These are phyloP conservation scores for Peromyscus polionotus DNA, from an alignment of 2,113 vertebrate genomes.

Conservation along the genomic window DNA sequence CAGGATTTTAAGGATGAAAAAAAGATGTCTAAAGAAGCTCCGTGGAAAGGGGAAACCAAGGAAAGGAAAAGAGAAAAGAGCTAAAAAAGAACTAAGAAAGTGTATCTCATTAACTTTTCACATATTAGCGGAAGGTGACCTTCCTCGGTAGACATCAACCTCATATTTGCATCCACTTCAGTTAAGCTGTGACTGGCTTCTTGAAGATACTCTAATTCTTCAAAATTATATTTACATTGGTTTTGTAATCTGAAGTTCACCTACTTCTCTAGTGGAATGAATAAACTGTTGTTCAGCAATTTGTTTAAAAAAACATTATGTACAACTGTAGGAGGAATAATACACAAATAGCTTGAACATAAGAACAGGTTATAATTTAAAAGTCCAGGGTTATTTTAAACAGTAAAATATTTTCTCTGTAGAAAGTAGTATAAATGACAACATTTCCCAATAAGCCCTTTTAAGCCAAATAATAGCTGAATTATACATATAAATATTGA, in stretches of 20 bases:
- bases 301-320: not conserved
- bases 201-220: slow-evolving; percentile 31
- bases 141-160: not conserved
- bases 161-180: not conserved
- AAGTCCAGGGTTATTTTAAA: too few relatives aligned
- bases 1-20: slow-evolving; percentile 98
- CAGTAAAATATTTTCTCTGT: too few relatives aligned
- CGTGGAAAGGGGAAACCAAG: slow-evolving; percentile 96
- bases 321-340: too few relatives aligned
- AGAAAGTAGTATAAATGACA: too few relatives aligned
- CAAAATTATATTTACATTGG: slow-evolving; percentile 5
- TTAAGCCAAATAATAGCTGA: too few relatives aligned
- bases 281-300: not conserved
- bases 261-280: slow-evolving; percentile 25
- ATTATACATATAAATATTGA: too few relatives aligned
- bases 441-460: too few relatives aligned
- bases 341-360: too few relatives aligned
- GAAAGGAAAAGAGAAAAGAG: slow-evolving; percentile 97
- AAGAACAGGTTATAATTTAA: too few relatives aligned
- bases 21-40: slow-evolving; percentile 92
- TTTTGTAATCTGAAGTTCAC: slow-evolving; percentile 39
- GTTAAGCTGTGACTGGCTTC: not conserved
- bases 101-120: not conserved
- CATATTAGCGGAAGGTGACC: not conserved
- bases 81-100: slow-evolving; percentile 89